phyloP scores from a whole-genome alignment of 2,888 invertebrate genomes.

The Tribolium freemani region DNA sequence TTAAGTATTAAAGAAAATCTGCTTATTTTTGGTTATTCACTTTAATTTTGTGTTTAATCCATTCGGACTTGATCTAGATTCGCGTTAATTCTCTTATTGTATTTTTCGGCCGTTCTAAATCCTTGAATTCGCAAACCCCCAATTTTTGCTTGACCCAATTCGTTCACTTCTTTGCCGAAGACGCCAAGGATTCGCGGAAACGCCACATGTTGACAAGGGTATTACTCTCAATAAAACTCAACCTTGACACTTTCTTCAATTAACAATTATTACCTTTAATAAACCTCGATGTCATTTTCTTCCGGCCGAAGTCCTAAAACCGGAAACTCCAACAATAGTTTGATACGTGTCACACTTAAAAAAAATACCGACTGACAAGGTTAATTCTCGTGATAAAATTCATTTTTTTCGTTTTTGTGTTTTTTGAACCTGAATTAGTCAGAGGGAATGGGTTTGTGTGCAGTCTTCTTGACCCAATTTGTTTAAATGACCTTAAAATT shows the following conservation, averaged over 20 bases:
- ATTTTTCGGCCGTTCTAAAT: background rate
- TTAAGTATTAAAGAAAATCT: too few relatives aligned
- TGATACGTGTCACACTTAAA: background rate
- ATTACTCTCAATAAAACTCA: background rate
- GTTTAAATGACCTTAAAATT: constrained; percentile 28
- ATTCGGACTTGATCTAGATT: background rate
- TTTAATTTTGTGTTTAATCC: background rate
- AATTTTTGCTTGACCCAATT: constrained; percentile 26
- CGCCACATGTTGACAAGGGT: constrained; percentile 20
- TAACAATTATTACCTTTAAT: background rate
- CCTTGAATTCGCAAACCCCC: background rate
- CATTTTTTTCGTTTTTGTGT: background rate
- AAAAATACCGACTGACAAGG: background rate
- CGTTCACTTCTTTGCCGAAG: constrained; percentile 5
- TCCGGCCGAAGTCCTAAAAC: background rate
- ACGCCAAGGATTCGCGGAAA: constrained; percentile 26
- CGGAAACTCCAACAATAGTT: constrained; percentile 7
- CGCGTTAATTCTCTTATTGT: constrained; percentile 1
- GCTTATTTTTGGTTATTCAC: too few relatives aligned
- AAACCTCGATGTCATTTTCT: background rate
- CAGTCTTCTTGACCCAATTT: constrained; percentile 34
- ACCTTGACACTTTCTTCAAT: constrained; percentile 28
- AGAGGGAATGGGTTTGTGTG: constrained; percentile 3
- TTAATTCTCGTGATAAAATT: background rate
- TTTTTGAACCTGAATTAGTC: constrained; percentile 9